Evolutionary conservation across 2,888 invertebrate genomes (phyloP), one percentile per base, ranked within the genome.

Genomic region (Pantelozetes paolii): DNA sequence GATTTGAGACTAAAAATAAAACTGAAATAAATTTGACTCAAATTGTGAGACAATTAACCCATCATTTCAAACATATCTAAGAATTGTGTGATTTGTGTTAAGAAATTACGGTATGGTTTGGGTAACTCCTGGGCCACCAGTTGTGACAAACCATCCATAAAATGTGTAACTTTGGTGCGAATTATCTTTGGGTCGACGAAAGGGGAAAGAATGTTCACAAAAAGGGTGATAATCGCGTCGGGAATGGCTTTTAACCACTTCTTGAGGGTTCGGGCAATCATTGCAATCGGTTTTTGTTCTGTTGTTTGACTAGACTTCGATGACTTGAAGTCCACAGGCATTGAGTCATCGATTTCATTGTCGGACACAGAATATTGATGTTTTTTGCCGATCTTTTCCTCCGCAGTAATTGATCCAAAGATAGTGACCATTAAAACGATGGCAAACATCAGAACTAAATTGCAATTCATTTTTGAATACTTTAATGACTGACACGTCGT

Each of bases 11-110:
- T n/a, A n/a, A n/a, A n/a, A n/a, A n/a, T n/a, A n/a, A n/a, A n/a
- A n/a, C n/a, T n/a, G n/a, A n/a, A n/a, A n/a, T n/a, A n/a, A n/a
- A n/a, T n/a, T n/a, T n/a, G n/a, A n/a, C n/a, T n/a, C n/a, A n/a
- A n/a, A n/a, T n/a, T n/a, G n/a, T n/a, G n/a, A n/a, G 32, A 62
- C 8, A 64, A 64, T 36, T 64, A 64, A 8, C 62, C 62, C 11
- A 64, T 32, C 62, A 64, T 30, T 64, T 64, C 62, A 36, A 64
- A 36, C 62, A 64, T 64, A 64, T 64, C 62, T 20, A 64, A n/a
- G 23, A 64, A 64, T 20, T 64, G 62, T 1, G 32, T 32, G 1
- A 62, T 9, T 32, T 62, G 59, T 28, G 2, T 15, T 8, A 62
- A 62, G n/a, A 62, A 8, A 8, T 36, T 20, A 1, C 32, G 6